A percentile compares a stretch with the other conserved stretches of the same genome.
Conservation (phyloP, 2,113 vertebrate genomes). For the Dunckerocampus dactyliophorus region DNA sequence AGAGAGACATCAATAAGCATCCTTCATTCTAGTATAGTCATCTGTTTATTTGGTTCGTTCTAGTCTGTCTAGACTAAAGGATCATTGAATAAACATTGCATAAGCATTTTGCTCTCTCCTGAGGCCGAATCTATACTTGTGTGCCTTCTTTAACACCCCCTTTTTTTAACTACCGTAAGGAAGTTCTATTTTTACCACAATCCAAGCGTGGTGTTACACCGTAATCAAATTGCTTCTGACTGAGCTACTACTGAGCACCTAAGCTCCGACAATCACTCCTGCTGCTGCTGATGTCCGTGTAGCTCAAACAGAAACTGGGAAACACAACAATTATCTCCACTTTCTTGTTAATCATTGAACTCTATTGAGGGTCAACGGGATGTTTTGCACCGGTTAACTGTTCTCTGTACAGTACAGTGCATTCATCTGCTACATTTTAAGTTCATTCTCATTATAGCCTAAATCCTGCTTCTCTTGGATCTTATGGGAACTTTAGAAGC, state of each 20-base stretch:
- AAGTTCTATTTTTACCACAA: background rate
- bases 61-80: background rate
- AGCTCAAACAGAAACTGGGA: background rate
- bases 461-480: slow-evolving; percentile 21
- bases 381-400: background rate
- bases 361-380: slow-evolving; percentile 24
- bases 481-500: slow-evolving; percentile 25
- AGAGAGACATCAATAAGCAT: slow-evolving; percentile 19
- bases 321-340: background rate
- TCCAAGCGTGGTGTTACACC: background rate
- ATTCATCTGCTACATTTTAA: slow-evolving; percentile 7
- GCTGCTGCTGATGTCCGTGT: background rate
- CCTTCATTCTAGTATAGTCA: background rate
- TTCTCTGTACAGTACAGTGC: too few species aligned
- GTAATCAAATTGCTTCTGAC: slow-evolving; percentile 8
- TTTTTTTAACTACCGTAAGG: background rate
- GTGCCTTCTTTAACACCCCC: slow-evolving; percentile 11
- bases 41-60: background rate
- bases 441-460: slow-evolving; percentile 10
- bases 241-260: slow-evolving; percentile 22
- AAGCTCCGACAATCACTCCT: slow-evolving; percentile 6
- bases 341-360: background rate
- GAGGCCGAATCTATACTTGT: slow-evolving; percentile 17
- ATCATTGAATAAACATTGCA: background rate
- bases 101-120: background rate